These are phyloP conservation scores for Elanoides forficatus DNA, from an alignment of 2,113 vertebrate genomes.

Conservation along the genomic window DNA sequence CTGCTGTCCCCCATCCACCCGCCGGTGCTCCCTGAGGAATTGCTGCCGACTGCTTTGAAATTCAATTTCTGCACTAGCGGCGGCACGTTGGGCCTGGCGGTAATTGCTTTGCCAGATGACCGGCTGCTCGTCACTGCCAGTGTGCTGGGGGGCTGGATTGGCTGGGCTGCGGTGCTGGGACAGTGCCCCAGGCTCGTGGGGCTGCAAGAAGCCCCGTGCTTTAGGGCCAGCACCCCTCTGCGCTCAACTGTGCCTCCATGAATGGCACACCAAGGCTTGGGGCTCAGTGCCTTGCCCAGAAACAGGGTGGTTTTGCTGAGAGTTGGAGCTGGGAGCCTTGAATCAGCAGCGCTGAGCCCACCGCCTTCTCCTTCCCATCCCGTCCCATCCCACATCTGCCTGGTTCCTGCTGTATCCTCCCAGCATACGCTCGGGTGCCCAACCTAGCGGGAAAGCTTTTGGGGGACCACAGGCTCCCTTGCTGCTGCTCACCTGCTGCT, in stretches of 20 bases:
- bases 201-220: background rate
- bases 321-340: background rate
- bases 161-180: background rate
- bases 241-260: background rate
- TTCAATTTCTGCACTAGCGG: background rate
- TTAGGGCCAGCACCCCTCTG: background rate
- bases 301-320: background rate
- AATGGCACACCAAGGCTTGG: background rate
- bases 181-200: background rate
- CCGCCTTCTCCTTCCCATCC: background rate
- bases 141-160: rapidly evolving
- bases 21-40: background rate
- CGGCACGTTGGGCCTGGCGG: background rate
- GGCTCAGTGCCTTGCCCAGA: background rate
- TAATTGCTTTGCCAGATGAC: background rate
- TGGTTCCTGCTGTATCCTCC: background rate
- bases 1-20: background rate
- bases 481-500: background rate
- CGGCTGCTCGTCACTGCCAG: background rate
- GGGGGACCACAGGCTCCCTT: background rate
- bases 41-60: background rate
- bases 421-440: background rate
- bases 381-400: rapidly evolving
- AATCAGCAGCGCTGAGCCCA: background rate
- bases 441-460: background rate